Base-by-base conservation (phyloP, 2,888 invertebrate genomes). In the Athalia circularis region DNA sequence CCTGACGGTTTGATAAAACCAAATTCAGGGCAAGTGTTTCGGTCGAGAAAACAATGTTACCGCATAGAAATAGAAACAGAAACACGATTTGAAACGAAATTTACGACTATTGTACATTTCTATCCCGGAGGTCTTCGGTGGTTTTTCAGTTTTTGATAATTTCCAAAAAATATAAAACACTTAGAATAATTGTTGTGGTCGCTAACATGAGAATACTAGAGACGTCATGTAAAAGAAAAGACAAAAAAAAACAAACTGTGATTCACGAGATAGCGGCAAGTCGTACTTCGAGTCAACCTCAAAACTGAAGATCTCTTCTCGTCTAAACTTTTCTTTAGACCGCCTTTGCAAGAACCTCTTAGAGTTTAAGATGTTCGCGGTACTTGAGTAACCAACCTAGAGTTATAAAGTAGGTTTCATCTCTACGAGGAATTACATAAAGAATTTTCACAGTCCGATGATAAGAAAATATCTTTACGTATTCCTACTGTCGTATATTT, bases 11-110 rank as follows among this genome's bases (percentile, higher is more conserved):
- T n/a, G 52, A 59, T 47, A 59, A 11, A 52, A 72, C 47, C 52
- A 9, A 57, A 72, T 59, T 47, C 57, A 72, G 72, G 72, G 13
- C 72, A 62, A 62, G 62, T 47, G 72, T 72, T 29, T 72, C 45
- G 59, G 70, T 59, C 59, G n/a, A 72, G 72, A 57, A 47, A 54
- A 13, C 11, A 65, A 57, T 29, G 45, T 9, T 45, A 45, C 57
- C 7, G 13, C 57, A 43, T 70, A 8, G 29, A 11, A 43, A 52
- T 3, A 68, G 29, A 65, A 8, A 54, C 57, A 59, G 59, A 72
- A 47, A 13, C 59, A 59, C 45, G 15, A 9, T 7, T 54, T 11
- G 7, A 7, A 11, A 54, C 54, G 29, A 29, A 29, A 29, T 29
- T 29, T 29, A 29, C 29, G 29, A 29, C 29, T 2, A 29, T n/a